Percentiles rank a stretch among this genome's conserved stretches.
Conservation (phyloP, 2,113 vertebrate species). For the Prionailurus bengalensis region DNA sequence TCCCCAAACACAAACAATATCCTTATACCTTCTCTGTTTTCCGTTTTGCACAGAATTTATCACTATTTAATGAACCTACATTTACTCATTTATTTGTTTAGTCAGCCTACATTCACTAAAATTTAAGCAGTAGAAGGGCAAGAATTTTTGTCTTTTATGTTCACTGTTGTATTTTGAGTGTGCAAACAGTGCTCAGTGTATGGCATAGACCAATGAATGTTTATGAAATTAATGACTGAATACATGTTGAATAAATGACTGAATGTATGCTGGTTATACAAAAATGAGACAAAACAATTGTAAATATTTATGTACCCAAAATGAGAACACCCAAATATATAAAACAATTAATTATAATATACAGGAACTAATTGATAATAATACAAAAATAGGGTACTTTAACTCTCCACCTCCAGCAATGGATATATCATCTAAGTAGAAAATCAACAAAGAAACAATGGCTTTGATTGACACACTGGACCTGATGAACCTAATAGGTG, state of each 20-base stretch:
- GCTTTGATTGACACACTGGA: no score
- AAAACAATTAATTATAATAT: no score
- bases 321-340: no score
- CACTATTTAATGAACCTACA: not conserved
- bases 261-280: not conserved
- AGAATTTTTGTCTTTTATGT: not conserved
- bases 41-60: not conserved
- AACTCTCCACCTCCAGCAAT: no score
- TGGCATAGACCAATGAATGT: not conserved
- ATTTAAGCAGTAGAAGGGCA: not conserved
- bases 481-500: no score
- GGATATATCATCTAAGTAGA: no score
- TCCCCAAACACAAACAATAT: not conserved
- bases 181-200: not conserved
- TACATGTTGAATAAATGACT: not conserved
- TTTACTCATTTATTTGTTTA: not conserved
- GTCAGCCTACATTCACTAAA: not conserved
- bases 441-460: no score
- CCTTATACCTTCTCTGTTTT: not conserved
- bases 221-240: not conserved
- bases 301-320: no score
- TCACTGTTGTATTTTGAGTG: not conserved
- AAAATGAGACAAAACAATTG: no score
- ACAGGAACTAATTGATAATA: no score
- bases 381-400: no score